phyloP scores from a whole-genome alignment of 2,113 vertebrate species.

The Alosa alosa region DNA sequence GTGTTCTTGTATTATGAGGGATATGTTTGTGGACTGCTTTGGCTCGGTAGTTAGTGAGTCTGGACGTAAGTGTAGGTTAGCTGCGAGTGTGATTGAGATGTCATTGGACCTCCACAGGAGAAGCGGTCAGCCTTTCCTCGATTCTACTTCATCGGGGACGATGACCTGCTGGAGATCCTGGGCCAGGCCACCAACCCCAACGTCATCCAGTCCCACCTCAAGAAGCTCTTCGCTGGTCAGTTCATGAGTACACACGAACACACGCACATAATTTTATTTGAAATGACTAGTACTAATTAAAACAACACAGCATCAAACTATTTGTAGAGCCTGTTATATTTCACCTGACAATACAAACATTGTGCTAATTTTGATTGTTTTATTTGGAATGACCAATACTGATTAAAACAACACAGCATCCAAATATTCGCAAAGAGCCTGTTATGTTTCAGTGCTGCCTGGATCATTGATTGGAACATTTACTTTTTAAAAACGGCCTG shows the following conservation, averaged over 20 bases:
- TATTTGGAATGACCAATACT: too few species aligned
- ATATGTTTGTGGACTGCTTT: neutral
- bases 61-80: neutral
- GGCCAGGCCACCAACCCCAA: conserved; percentile 90
- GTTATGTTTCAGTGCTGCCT: too few species aligned
- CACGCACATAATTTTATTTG: too few species aligned
- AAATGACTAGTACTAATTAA: too few species aligned
- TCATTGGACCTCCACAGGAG: conserved; percentile 73
- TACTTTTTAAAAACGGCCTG: too few species aligned
- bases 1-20: neutral
- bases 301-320: too few species aligned
- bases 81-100: neutral
- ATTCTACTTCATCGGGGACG: conserved; percentile 97
- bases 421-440: too few species aligned
- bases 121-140: conserved; percentile 94
- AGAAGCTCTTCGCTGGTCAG: conserved; percentile 95
- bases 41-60: neutral
- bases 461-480: too few species aligned
- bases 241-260: neutral
- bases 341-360: too few species aligned
- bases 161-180: conserved; percentile 94
- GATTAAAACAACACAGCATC: too few species aligned
- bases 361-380: too few species aligned
- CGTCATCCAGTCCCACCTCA: conserved; percentile 95
- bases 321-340: too few species aligned